Evolutionary conservation across 2,113 vertebrate species (phyloP).

Genomic region (Gymnobelideus leadbeateri): DNA sequence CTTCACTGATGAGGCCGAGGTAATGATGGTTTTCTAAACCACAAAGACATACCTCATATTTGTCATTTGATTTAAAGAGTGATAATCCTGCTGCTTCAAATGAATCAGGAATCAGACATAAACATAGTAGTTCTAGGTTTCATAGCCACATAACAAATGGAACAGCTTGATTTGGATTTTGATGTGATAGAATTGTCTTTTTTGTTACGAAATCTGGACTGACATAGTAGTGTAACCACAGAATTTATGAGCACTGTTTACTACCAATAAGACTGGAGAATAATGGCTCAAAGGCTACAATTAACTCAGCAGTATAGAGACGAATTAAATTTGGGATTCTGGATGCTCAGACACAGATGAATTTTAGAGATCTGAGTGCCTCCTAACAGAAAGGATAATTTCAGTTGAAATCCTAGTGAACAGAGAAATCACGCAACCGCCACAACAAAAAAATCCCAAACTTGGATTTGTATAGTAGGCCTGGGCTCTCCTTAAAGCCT

Average conservation of each 20-base stretch:
- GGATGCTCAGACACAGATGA: background rate
- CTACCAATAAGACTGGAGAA: background rate
- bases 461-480: background rate
- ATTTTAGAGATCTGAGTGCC: background rate
- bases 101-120: background rate
- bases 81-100: background rate
- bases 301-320: background rate
- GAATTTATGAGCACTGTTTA: background rate
- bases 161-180: background rate
- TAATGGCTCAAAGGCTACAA: conserved; percentile 14
- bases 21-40: background rate
- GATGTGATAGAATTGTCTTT: background rate
- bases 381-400: background rate
- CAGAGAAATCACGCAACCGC: background rate
- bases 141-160: background rate
- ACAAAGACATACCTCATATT: background rate
- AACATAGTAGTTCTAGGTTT: background rate
- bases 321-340: conserved; percentile 5
- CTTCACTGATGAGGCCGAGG: background rate
- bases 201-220: background rate
- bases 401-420: background rate
- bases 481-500: too few relatives aligned
- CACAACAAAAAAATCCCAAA: background rate
- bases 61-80: background rate
- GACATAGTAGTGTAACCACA: background rate